phyloP scores from a whole-genome alignment of 1,140 invertebrate species.

The Euwallacea fornicatus region DNA sequence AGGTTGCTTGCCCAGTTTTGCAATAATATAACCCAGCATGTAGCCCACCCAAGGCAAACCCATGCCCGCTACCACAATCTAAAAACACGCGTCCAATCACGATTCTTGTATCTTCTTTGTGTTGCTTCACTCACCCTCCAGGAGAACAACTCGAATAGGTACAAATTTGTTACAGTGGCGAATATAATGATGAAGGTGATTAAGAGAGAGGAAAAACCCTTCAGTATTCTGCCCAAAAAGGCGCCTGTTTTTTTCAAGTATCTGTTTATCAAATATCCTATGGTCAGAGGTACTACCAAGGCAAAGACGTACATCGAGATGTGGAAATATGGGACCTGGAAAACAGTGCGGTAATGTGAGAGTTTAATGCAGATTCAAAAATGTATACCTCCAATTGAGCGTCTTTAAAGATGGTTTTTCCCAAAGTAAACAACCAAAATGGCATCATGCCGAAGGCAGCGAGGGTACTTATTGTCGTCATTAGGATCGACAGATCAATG shows the following conservation, averaged over 20 bases:
- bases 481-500: slow-evolving; percentile 85
- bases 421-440: slow-evolving; percentile 91
- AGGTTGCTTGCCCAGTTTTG: slow-evolving; percentile 63
- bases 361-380: not conserved
- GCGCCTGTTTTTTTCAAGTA: slow-evolving; percentile 66
- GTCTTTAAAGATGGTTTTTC: slow-evolving; percentile 68
- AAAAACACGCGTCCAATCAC: not conserved
- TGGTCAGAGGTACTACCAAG: slow-evolving; percentile 77
- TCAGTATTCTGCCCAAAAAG: slow-evolving; percentile 76
- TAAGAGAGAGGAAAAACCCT: slow-evolving; percentile 80
- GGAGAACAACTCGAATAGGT: slow-evolving; percentile 87
- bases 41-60: slow-evolving; percentile 88
- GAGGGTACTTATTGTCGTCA: slow-evolving; percentile 80
- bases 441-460: slow-evolving; percentile 74
- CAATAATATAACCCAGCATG: slow-evolving; percentile 65
- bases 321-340: slow-evolving; percentile 74
- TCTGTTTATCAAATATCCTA: slow-evolving; percentile 77
- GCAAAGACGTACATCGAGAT: slow-evolving; percentile 76
- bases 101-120: too few species aligned
- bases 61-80: slow-evolving; percentile 82
- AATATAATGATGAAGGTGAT: slow-evolving; percentile 89
- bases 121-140: slow-evolving; percentile 68
- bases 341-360: not conserved
- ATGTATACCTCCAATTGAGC: slow-evolving; percentile 22
- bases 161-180: slow-evolving; percentile 87